phyloP scores from a whole-genome alignment of 2,797 vertebrate genomes.

The Spea hammondii region DNA sequence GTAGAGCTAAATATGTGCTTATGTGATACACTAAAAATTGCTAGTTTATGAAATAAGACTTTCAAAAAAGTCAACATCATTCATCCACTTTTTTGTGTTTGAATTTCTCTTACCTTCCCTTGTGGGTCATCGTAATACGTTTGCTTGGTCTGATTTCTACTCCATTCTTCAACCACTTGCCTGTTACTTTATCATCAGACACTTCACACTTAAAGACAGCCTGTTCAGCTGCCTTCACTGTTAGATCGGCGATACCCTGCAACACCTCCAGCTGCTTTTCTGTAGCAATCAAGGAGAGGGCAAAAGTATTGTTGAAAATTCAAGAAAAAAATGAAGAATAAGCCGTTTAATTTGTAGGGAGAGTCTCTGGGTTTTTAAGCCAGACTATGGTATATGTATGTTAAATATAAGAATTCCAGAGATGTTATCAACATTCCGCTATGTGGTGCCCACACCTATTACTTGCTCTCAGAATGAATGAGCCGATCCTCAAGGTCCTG shows the following conservation, averaged over 20 bases:
- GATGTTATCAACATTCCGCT: too few relatives aligned
- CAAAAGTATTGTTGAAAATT: not conserved
- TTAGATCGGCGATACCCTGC: conserved; percentile 85
- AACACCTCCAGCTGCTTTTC: conserved; percentile 86
- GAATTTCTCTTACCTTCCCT: conserved; percentile 72
- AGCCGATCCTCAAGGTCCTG: too few relatives aligned
- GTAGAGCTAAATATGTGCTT: too few relatives aligned
- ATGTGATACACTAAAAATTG: too few relatives aligned
- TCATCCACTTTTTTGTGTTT: too few relatives aligned
- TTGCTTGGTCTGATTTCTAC: conserved; percentile 77
- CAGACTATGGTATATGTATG: too few relatives aligned
- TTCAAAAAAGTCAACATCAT: too few relatives aligned
- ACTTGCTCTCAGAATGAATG: too few relatives aligned
- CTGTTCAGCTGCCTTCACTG: conserved; percentile 81
- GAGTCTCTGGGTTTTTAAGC: not conserved
- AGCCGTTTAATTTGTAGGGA: not conserved
- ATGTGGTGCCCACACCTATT: too few relatives aligned
- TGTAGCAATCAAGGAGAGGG: conserved; percentile 53
- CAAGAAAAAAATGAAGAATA: too few relatives aligned
- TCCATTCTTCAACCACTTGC: conserved; percentile 88
- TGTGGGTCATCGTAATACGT: conserved; percentile 81
- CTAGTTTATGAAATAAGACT: too few relatives aligned
- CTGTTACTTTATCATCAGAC: conserved; percentile 87
- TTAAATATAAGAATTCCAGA: too few relatives aligned
- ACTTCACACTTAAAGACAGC: conserved; percentile 91